Conservation (phyloP, 1,140 invertebrate species). For the Panulirus ornatus region DNA sequence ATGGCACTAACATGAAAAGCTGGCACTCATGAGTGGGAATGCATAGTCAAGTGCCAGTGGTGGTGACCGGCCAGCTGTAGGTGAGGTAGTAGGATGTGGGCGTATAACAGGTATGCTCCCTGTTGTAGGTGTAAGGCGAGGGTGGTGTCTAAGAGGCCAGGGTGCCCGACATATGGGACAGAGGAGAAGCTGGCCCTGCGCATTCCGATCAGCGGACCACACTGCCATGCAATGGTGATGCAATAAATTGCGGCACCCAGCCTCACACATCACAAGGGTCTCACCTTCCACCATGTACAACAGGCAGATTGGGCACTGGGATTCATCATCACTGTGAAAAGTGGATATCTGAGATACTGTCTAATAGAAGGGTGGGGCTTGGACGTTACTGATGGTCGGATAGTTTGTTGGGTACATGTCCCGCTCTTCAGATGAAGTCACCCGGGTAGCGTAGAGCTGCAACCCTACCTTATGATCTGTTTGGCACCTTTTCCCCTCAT, state of each 20-base stretch:
- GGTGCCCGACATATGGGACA: slow-evolving; percentile 78
- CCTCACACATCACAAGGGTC: slow-evolving; percentile 79
- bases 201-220: slow-evolving; percentile 79
- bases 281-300: slow-evolving; percentile 80
- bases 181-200: slow-evolving; percentile 78
- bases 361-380: too few species aligned
- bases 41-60: slow-evolving; percentile 34
- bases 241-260: slow-evolving; percentile 79
- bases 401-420: too few species aligned
- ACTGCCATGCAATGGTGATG: slow-evolving; percentile 80
- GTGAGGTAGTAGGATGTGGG: slow-evolving; percentile 48
- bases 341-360: too few species aligned
- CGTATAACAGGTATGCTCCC: slow-evolving; percentile 4
- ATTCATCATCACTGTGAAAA: slow-evolving; percentile 78
- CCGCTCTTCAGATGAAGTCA: too few species aligned
- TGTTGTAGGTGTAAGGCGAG: slow-evolving; percentile 28
- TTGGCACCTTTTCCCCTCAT: too few species aligned
- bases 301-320: slow-evolving; percentile 80
- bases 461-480: too few species aligned
- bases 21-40: slow-evolving; percentile 63
- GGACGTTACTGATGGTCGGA: too few species aligned
- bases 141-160: slow-evolving; percentile 70
- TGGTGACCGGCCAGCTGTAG: slow-evolving; percentile 29
- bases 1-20: slow-evolving; percentile 73
- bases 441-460: too few species aligned